Percentiles rank a stretch among this genome's conserved stretches.
These are phyloP conservation scores for Crotalus tigris DNA, from an alignment of 2,113 vertebrate genomes.

Conservation along the genomic window DNA sequence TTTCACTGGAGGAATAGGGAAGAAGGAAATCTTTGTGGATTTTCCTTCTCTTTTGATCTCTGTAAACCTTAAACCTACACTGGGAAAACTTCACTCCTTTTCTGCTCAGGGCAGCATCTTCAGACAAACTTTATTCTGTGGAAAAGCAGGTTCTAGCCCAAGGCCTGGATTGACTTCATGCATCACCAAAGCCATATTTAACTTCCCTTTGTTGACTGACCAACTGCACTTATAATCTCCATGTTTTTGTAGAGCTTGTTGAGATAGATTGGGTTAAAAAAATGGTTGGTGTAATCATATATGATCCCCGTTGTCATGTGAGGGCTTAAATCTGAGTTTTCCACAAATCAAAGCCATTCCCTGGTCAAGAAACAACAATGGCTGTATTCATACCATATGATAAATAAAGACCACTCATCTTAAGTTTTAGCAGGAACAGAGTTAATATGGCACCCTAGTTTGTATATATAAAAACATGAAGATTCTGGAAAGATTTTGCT, in stretches of 20 bases:
- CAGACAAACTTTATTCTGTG: neutral
- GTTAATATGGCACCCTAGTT: neutral
- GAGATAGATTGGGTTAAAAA: neutral
- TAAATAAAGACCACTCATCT: neutral
- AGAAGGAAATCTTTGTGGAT: neutral
- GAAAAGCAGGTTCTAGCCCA: neutral
- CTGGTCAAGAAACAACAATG: neutral
- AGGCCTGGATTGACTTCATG: neutral
- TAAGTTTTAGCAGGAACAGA: neutral
- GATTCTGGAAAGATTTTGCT: neutral
- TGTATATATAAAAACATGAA: neutral
- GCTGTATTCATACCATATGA: neutral
- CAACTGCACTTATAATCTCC: neutral
- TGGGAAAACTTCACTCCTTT: neutral
- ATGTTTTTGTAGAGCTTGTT: neutral
- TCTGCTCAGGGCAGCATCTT: neutral
- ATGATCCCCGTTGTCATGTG: neutral
- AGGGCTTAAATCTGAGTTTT: neutral
- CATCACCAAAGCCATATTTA: neutral
- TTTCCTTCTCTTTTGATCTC: neutral
- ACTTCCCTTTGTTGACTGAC: neutral
- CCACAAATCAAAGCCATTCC: neutral
- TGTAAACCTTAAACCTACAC: neutral
- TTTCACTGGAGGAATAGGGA: neutral
- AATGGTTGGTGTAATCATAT: neutral